Conservation (phyloP, 2,888 invertebrate species). For the Diarsia dahlii region DNA sequence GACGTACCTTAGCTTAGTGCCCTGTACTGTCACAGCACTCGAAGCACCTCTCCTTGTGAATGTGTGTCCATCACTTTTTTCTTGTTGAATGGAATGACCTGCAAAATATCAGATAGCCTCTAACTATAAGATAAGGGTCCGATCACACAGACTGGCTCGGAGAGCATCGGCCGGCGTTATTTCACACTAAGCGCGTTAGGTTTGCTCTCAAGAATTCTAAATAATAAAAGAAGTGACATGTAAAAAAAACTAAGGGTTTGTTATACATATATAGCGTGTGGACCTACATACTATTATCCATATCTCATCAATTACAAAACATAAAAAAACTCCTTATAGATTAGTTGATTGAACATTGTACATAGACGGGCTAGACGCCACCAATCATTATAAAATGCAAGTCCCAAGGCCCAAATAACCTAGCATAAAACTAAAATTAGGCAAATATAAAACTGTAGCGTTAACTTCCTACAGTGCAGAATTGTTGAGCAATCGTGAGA, state of each 20-base stretch:
- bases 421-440: constrained; percentile 1
- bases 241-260: no score
- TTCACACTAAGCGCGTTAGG: no score
- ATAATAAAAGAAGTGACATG: no score
- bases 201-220: no score
- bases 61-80: background rate
- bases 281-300: background rate
- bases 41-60: background rate
- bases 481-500: constrained; percentile 34
- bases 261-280: no score
- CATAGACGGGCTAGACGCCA: background rate
- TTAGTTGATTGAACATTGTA: background rate
- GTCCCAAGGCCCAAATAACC: background rate
- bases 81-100: background rate
- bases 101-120: background rate
- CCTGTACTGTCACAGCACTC: background rate
- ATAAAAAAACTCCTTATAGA: background rate
- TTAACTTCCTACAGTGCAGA: constrained; percentile 12
- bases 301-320: background rate
- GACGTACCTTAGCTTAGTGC: background rate
- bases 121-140: background rate
- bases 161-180: no score
- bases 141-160: no score
- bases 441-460: background rate
- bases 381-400: background rate